Conservation (phyloP, 2,888 invertebrate species). For the Mimumesa dahlbomi region DNA sequence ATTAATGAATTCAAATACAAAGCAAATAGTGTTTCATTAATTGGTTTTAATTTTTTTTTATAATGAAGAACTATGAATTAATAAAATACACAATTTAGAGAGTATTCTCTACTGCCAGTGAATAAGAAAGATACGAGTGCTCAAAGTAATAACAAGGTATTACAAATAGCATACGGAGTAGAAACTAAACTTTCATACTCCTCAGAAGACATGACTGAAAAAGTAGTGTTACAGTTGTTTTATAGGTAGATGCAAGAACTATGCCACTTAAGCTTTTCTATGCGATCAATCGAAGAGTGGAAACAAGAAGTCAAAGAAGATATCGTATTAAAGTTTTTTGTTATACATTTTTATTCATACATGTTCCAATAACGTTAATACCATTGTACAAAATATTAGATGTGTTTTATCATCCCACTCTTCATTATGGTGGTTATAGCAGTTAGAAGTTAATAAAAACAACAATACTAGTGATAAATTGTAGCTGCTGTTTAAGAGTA, state of each 20-base stretch:
- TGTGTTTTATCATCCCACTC: slow-evolving; percentile 63
- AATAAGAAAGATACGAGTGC: slow-evolving; percentile 53
- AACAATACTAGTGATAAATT: slow-evolving; percentile 62
- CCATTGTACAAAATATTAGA: slow-evolving; percentile 64
- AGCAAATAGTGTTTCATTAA: background rate
- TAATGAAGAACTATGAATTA: background rate
- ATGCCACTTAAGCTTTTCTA: slow-evolving; percentile 57
- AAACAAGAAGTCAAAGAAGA: slow-evolving; percentile 33
- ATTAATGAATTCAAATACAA: no score
- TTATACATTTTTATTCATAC: slow-evolving; percentile 49
- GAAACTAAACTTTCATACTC: slow-evolving; percentile 30
- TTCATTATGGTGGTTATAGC: slow-evolving; percentile 60
- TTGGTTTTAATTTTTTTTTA: background rate
- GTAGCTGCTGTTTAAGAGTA: slow-evolving; percentile 57
- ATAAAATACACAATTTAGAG: slow-evolving; percentile 21
- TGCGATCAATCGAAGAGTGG: slow-evolving; percentile 63
- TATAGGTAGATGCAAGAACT: slow-evolving; percentile 43
- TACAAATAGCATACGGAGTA: slow-evolving; percentile 42
- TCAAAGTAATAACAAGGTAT: slow-evolving; percentile 53
- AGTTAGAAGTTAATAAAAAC: slow-evolving; percentile 62
- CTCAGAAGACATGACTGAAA: slow-evolving; percentile 32
- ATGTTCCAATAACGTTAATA: slow-evolving; percentile 57
- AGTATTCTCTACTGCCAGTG: slow-evolving; percentile 60
- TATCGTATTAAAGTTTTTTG: slow-evolving; percentile 42
- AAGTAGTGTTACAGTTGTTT: slow-evolving; percentile 30